phyloP scores from a whole-genome alignment of 2,113 vertebrate genomes.

The Pionites leucogaster region DNA sequence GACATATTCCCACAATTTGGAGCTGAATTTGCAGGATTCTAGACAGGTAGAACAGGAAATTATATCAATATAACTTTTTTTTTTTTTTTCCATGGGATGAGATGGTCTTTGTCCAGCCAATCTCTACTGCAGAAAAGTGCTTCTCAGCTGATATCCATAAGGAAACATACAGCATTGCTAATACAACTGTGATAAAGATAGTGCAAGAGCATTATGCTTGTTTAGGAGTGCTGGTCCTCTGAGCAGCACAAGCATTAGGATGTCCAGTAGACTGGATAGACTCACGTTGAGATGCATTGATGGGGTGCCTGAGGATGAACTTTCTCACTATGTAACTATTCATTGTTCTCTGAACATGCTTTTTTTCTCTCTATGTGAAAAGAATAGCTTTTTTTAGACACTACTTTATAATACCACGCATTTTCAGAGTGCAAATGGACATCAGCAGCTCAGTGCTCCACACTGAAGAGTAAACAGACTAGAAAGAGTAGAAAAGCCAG shows the following conservation, averaged over 20 bases:
- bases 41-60: not conserved
- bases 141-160: not conserved
- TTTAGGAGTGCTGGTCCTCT: not conserved
- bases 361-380: not conserved
- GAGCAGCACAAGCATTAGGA: not conserved
- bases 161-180: not conserved
- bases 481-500: not conserved
- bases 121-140: not conserved
- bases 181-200: not conserved
- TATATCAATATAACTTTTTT: not conserved
- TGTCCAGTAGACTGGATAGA: not conserved
- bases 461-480: not conserved
- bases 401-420: accelerated
- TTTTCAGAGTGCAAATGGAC: not conserved
- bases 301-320: not conserved
- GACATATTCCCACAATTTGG: not conserved
- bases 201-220: too few species aligned
- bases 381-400: not conserved
- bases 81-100: not conserved
- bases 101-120: not conserved
- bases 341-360: not conserved
- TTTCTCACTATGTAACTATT: not conserved
- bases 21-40: not conserved
- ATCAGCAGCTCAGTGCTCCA: not conserved
- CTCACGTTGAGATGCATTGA: accelerated